These are phyloP conservation scores for Noctuana brunneofusca DNA, from an alignment of 2,888 invertebrate genomes.

Conservation along the genomic window DNA sequence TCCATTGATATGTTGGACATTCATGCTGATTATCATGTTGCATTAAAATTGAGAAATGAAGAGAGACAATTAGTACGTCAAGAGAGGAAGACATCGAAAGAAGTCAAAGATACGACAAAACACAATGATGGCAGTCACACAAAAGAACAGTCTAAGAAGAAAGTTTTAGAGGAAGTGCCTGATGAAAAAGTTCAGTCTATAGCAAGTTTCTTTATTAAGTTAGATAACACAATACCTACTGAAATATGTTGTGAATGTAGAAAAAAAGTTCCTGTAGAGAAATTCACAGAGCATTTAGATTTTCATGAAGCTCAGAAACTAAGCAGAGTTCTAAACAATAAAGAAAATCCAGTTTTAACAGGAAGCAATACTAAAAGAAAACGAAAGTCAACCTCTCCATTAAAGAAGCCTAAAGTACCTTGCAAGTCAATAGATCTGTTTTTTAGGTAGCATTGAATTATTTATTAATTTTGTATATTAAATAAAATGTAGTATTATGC, in stretches of 20 bases:
- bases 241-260: constrained; percentile 88
- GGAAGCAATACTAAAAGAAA: constrained; percentile 60
- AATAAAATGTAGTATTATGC: background rate
- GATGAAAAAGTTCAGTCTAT: constrained; percentile 54
- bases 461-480: background rate
- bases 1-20: constrained; percentile 81
- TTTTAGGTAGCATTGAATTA: constrained; percentile 53
- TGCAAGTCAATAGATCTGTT: constrained; percentile 72
- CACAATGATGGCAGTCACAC: constrained; percentile 38
- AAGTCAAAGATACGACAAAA: constrained; percentile 46
- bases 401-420: constrained; percentile 64
- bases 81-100: constrained; percentile 44
- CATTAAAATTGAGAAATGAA: constrained; percentile 85
- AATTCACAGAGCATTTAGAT: constrained; percentile 90
- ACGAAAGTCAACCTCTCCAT: constrained; percentile 60
- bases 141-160: constrained; percentile 42
- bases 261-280: constrained; percentile 82
- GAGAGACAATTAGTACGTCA: constrained; percentile 63
- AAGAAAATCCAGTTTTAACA: constrained; percentile 42
- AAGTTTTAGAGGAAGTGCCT: constrained; percentile 38
- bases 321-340: constrained; percentile 85
- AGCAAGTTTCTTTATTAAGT: constrained; percentile 73
- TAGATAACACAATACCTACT: constrained; percentile 59
- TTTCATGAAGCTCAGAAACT: constrained; percentile 92
- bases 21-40: constrained; percentile 90